Percentiles rank a stretch among this genome's conserved stretches.
phyloP scores from a whole-genome alignment of 2,797 vertebrate genomes.

The Tachyglossus aculeatus region DNA sequence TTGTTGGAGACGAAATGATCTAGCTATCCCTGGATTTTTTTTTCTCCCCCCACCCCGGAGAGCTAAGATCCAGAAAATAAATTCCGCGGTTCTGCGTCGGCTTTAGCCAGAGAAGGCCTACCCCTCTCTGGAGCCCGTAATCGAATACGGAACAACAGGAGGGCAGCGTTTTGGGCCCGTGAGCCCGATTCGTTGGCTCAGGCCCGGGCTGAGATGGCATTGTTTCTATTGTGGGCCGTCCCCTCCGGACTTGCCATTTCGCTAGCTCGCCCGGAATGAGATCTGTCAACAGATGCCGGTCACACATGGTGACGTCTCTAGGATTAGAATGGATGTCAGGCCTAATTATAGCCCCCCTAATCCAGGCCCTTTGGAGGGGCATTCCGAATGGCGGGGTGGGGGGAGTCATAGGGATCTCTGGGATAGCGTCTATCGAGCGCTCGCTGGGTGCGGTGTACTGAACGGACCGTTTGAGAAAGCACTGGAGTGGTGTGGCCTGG shows the following conservation, averaged over 20 bases:
- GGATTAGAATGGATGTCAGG: constrained; percentile 85
- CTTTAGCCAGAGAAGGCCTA: background rate
- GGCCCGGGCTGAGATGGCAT: constrained; percentile 71
- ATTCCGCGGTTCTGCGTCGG: background rate
- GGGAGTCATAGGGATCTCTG: no score
- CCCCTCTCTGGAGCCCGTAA: constrained; percentile 55
- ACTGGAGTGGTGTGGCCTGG: no score
- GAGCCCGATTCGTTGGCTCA: constrained; percentile 80
- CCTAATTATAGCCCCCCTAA: constrained; percentile 94
- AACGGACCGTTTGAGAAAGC: no score
- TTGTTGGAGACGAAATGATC: constrained; percentile 7
- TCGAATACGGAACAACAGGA: constrained; percentile 54
- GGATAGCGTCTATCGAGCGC: no score
- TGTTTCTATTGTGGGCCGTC: constrained; percentile 81
- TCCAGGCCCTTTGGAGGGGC: constrained; percentile 81
- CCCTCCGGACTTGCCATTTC: constrained; percentile 85
- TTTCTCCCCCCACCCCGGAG: no score
- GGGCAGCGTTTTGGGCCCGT: constrained; percentile 74
- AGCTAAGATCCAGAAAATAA: constrained; percentile 19
- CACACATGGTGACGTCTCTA: constrained; percentile 89
- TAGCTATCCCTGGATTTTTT: background rate
- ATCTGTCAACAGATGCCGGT: constrained; percentile 96
- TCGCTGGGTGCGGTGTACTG: no score
- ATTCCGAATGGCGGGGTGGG: constrained; percentile 78
- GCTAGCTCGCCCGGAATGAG: constrained; percentile 91